phyloP scores from a whole-genome alignment of 2,888 invertebrate species.

The Bugula neritina region DNA sequence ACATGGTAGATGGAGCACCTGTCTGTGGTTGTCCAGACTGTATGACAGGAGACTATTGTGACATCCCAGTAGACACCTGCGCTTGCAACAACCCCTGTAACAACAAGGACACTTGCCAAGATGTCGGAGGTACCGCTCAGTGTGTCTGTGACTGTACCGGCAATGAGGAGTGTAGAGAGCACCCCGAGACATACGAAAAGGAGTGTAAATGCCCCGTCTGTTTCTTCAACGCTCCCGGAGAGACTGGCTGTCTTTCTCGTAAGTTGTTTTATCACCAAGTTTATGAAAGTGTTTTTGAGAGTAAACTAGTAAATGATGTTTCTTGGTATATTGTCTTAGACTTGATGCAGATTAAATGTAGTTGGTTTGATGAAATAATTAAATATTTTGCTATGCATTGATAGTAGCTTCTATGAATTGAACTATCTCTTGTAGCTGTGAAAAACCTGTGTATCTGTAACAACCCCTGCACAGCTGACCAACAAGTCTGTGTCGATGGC shows the following conservation, averaged over 20 bases:
- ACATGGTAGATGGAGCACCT: slow-evolving; percentile 23
- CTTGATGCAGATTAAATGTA: too few relatives aligned
- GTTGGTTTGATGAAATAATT: too few relatives aligned
- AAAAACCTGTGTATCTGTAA: slow-evolving; percentile 15
- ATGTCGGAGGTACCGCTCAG: background rate
- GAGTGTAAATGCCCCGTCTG: slow-evolving; percentile 18
- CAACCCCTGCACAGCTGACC: slow-evolving; percentile 23
- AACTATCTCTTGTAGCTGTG: background rate
- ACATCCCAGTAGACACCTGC: slow-evolving; percentile 2
- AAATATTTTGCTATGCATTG: too few relatives aligned
- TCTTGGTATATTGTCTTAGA: too few relatives aligned
- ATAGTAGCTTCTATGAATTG: too few relatives aligned
- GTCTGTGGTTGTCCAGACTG: slow-evolving; percentile 17
- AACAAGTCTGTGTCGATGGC: slow-evolving; percentile 18
- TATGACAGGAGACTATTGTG: slow-evolving; percentile 8
- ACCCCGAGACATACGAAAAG: background rate
- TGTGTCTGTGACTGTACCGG: slow-evolving; percentile 18
- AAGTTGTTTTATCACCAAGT: too few relatives aligned
- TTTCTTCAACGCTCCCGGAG: slow-evolving; percentile 8
- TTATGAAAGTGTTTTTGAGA: too few relatives aligned
- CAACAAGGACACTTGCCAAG: slow-evolving; percentile 21
- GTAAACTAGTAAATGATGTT: too few relatives aligned
- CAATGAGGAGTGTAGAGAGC: slow-evolving; percentile 9
- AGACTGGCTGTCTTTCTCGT: background rate
- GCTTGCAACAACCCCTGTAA: slow-evolving; percentile 14